Base-by-base conservation (phyloP, 2,113 vertebrate species). In the Siphamia tubifer region DNA sequence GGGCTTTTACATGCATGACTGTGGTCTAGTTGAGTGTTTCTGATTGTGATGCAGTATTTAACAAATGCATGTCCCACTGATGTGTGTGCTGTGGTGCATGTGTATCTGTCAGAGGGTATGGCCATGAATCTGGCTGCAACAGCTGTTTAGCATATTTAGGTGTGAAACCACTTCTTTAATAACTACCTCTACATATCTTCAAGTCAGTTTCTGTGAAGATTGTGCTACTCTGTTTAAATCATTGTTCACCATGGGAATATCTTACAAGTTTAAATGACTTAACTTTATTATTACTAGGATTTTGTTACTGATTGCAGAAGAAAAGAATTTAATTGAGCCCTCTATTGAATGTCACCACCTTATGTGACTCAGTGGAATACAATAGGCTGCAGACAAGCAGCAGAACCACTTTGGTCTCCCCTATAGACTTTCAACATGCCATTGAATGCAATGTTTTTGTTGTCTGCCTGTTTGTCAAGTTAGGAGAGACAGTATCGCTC, bases 401-500 rank as follows among this genome's bases (percentile, higher is more conserved):
- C 27, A 51, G 67, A 79, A 70, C 72, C 60, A 79, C 76, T 63
- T 75, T 15, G 68, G 47, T 65, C 65, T 71, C 62, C 81, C 66
- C 63, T 70, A 12, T 40, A 53, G 36, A 69, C 57, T 56, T 58
- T 40, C 20, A 52, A 27, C 16, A 16, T 51, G 39, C n/a, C 8
- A 43, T 56, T 69, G 39, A 55, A n/a, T 68, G 25, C 20, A 16
- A 15, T 36, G 64, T 52, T 75, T 80, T 75, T 79, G 56, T 85
- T 68, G 49, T 45, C 15, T 12, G 51, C 56, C 66, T 72, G 72
- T 89, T 68, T 20, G 55, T 79, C 63, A 62, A 44, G 69, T 87
- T 72, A 16, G 6, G 27, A 40, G 15, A 42, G 15, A 52, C 58
- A 55, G 24, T 58, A 16, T 27, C 3, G 27, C 47, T 47, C 65